Percentiles rank a stretch among this genome's conserved stretches.
Conservation (phyloP, 2,888 invertebrate species). For the Phengaris alcon region DNA sequence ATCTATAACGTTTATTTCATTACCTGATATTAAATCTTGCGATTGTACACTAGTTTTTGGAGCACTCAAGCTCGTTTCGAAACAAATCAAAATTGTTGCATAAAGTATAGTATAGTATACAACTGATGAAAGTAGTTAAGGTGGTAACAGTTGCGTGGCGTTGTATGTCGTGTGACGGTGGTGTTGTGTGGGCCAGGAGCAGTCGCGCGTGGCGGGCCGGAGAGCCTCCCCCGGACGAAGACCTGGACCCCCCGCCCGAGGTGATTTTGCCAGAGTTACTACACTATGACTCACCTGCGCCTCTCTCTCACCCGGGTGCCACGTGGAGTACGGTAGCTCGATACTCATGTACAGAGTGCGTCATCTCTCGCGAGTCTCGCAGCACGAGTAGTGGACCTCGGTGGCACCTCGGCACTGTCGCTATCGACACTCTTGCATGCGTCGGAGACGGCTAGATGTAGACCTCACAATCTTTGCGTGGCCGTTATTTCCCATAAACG, state of each 20-base stretch:
- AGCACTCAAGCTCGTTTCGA: not conserved
- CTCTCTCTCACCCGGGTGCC: constrained; percentile 67
- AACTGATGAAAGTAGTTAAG: not conserved
- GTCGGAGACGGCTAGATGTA: constrained; percentile 65
- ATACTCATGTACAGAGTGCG: not conserved
- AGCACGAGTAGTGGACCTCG: constrained; percentile 48
- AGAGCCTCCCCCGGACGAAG: constrained; percentile 68
- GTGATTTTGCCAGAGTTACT: constrained; percentile 79
- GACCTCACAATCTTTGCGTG: constrained; percentile 58
- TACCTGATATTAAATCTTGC: not conserved
- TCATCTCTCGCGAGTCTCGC: not conserved
- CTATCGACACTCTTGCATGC: constrained; percentile 63
- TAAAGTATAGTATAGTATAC: not conserved
- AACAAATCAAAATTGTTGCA: constrained; percentile 9
- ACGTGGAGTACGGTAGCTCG: constrained; percentile 50
- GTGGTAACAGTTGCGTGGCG: constrained; percentile 18
- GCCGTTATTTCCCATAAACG: constrained; percentile 71
- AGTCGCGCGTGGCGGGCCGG: constrained; percentile 69
- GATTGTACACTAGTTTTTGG: not conserved
- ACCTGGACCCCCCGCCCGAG: constrained; percentile 73
- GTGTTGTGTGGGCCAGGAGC: constrained; percentile 73
- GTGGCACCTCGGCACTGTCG: constrained; percentile 66
- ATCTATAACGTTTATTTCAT: constrained; percentile 13
- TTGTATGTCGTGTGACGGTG: constrained; percentile 48
- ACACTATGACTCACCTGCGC: constrained; percentile 67